phyloP scores from a whole-genome alignment of 2,888 invertebrate genomes.

The Cataglyphis altisquamis region DNA sequence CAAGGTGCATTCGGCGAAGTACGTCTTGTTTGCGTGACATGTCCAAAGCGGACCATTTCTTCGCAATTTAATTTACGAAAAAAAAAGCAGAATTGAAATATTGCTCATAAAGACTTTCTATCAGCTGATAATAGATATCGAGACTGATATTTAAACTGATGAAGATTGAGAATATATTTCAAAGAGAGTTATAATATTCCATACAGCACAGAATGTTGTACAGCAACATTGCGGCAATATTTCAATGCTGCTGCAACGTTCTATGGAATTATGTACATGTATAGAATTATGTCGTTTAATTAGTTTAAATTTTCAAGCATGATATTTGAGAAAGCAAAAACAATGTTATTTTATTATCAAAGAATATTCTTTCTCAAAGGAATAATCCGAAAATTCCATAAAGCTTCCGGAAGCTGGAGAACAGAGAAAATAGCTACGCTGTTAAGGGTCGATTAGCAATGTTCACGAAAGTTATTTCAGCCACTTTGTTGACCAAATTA shows the following conservation, averaged over 20 bases:
- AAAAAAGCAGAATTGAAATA: background rate
- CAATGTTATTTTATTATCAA: background rate
- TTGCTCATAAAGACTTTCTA: background rate
- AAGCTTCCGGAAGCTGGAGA: background rate
- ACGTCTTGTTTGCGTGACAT: background rate
- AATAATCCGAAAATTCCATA: background rate
- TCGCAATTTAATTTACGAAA: background rate
- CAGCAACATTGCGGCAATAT: no score
- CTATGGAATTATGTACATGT: background rate
- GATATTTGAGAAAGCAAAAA: background rate
- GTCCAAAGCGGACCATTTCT: background rate
- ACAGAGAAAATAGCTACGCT: background rate
- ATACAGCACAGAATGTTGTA: no score
- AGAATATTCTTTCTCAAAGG: background rate
- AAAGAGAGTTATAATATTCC: background rate
- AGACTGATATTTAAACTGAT: background rate
- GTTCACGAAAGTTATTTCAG: background rate
- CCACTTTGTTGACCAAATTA: background rate
- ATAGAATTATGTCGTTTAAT: background rate
- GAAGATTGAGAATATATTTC: background rate
- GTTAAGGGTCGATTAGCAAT: slow-evolving; percentile 2
- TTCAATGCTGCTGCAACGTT: no score
- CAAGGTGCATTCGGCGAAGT: slow-evolving; percentile 23
- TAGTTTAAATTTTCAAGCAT: background rate
- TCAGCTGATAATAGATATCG: background rate